Conservation (phyloP, 1,140 invertebrate species). For the Chymomyza costata region DNA sequence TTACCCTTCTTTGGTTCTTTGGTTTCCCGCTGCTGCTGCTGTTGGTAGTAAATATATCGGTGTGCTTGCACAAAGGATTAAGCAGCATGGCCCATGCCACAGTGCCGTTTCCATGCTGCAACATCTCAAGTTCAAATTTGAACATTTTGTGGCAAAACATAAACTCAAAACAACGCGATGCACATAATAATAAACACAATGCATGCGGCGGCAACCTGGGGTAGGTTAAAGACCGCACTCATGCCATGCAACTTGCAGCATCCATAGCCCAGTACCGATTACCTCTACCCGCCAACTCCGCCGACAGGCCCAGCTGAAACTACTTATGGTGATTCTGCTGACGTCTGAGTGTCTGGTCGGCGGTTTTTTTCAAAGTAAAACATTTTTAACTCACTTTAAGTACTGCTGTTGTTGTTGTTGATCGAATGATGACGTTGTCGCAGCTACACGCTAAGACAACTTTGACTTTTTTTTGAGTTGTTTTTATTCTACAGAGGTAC, state of each 20-base stretch:
- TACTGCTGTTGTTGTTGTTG: no score
- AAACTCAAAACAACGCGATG: slow-evolving; percentile 1
- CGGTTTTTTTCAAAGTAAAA: slow-evolving; percentile 55
- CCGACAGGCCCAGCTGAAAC: not conserved
- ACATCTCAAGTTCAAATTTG: slow-evolving; percentile 26
- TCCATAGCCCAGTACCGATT: no score
- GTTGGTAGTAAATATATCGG: no score
- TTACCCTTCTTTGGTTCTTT: slow-evolving; percentile 13
- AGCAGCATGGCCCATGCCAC: slow-evolving; percentile 13
- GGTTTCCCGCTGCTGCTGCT: slow-evolving; percentile 32
- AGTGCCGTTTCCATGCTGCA: slow-evolving; percentile 3
- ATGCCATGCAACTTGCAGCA: slow-evolving; percentile 4
- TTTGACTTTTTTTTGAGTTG: no score
- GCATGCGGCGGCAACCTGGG: slow-evolving; percentile 9
- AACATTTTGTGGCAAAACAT: slow-evolving; percentile 19
- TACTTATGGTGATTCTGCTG: slow-evolving; percentile 26
- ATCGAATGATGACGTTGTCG: no score
- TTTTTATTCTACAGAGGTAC: no score
- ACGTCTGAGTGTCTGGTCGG: slow-evolving; percentile 60
- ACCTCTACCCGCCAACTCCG: no score
- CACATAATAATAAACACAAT: slow-evolving; percentile 17
- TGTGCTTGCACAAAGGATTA: slow-evolving; percentile 38
- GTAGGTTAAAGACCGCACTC: slow-evolving; percentile 54
- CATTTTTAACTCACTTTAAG: not conserved
- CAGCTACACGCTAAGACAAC: no score